Evolutionary conservation across 2,797 vertebrate species (phyloP), one percentile per base, ranked within the genome.

Genomic region (Pygocentrus nattereri): DNA sequence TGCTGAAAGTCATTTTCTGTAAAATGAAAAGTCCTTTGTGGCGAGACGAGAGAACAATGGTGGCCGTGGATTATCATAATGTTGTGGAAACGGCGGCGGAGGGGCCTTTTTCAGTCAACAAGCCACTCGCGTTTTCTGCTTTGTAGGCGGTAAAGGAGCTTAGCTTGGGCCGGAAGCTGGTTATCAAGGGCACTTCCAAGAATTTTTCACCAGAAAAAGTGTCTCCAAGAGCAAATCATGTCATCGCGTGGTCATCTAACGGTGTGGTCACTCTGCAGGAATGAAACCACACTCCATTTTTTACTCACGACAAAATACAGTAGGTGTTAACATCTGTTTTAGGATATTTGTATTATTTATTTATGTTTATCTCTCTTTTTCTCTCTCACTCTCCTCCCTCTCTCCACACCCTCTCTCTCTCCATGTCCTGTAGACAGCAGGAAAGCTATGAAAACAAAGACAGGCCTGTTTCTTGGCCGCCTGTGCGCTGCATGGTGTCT

Each of bases 391-490:
- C 18, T 41, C 34, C 16, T 64, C 59, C 41, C 4, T 59, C 27
- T 56, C 44, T n/a, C n/a, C n/a, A 54, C 41, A 38, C 27, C 69
- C 30, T 6, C 50, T 15, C 44, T n/a, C 34, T 62, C 54, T 21
- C 68, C 21, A 30, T 34, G 23, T 73, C 67, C 73, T 64, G 74
- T 11, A 41, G 47, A 78, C 61, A 79, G 56, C 50, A 30, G 65
- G 68, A 65, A 49, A 49, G 30, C 70, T 76, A 73, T 82, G 72
- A 70, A 83, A 79, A 84, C 83, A 87, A 72, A 78, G 71, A 65
- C 82, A 68, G 79, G 74, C 72, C 84, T 80, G 84, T 87, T 83
- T 82, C 79, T 81, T 74, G 79, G 69, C 73, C 41, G 19, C 64
- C 50, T 64, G 73, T 47, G n/a, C 54, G 74, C 73, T 78, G 77